phyloP scores from a whole-genome alignment of 2,113 vertebrate species.

The Xiphorhynchus elegans region DNA sequence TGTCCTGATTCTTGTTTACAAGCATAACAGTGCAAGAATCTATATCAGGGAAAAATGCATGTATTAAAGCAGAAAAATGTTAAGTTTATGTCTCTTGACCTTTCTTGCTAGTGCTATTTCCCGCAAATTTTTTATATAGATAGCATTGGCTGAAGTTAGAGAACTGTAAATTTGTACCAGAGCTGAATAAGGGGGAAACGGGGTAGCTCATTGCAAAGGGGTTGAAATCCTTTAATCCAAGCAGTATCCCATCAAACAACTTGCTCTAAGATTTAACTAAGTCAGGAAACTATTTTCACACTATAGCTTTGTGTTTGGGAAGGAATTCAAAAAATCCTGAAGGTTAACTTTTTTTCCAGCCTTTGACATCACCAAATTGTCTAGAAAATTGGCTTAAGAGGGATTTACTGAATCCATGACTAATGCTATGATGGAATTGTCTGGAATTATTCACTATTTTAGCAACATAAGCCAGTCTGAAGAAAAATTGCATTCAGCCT shows the following conservation, averaged over 20 bases:
- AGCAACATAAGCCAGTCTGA: not conserved
- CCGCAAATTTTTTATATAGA: not conserved
- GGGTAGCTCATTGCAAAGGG: not conserved
- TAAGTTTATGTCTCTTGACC: fast-evolving
- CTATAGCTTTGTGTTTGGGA: not conserved
- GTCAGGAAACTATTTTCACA: not conserved
- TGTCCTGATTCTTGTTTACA: not conserved
- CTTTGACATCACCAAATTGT: not conserved
- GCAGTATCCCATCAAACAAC: not conserved
- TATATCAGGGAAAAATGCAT: not conserved
- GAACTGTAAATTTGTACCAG: not conserved
- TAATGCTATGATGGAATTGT: not conserved
- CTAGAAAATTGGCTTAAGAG: not conserved
- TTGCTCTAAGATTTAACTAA: not conserved
- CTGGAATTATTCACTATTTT: not conserved
- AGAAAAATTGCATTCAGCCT: not conserved
- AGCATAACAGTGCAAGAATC: not conserved
- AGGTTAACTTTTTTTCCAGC: not conserved
- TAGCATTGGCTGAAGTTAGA: not conserved
- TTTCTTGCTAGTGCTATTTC: not conserved
- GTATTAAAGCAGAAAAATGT: not conserved
- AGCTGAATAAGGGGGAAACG: not conserved
- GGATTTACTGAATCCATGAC: not conserved
- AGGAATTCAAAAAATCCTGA: not conserved
- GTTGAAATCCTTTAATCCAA: not conserved